A percentile compares a stretch with the other conserved stretches of the same genome.
phyloP scores from a whole-genome alignment of 2,113 vertebrate species.

The Chascanopsetta lugubris region DNA sequence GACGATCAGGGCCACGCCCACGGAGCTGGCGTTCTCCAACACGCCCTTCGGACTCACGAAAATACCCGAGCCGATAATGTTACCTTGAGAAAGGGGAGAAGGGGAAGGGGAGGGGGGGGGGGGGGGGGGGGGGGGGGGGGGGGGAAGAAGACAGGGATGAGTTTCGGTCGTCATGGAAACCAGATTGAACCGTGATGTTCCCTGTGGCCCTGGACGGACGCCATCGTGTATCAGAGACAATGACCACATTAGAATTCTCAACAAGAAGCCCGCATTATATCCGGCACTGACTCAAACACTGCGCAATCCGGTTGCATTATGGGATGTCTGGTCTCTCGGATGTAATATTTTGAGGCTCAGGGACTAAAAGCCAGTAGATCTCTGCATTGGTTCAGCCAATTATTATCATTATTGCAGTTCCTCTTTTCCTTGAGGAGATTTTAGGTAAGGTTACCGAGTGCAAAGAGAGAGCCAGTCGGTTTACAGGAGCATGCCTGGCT shows the following conservation, averaged over 20 bases:
- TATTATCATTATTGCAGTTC: background rate
- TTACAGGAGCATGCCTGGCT: background rate
- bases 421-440: background rate
- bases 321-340: background rate
- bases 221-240: background rate
- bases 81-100: conserved; percentile 76
- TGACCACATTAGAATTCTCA: no score
- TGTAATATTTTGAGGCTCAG: background rate
- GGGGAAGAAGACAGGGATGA: background rate
- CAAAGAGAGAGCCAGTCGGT: background rate
- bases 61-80: conserved; percentile 94
- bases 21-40: conserved; percentile 90
- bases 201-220: no score
- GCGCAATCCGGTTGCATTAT: background rate
- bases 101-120: background rate
- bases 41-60: conserved; percentile 94
- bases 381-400: background rate
- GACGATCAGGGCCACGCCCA: conserved; percentile 88
- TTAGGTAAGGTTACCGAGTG: background rate
- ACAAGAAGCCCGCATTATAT: no score
- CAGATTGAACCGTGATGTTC: no score
- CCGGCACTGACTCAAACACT: background rate
- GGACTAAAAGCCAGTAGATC: background rate
- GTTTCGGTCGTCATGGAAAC: background rate
- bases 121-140: background rate